Evolutionary conservation across 2,797 vertebrate genomes (phyloP), one percentile per base, ranked within the genome.

Genomic region (Paramormyrops hopkinsi): DNA sequence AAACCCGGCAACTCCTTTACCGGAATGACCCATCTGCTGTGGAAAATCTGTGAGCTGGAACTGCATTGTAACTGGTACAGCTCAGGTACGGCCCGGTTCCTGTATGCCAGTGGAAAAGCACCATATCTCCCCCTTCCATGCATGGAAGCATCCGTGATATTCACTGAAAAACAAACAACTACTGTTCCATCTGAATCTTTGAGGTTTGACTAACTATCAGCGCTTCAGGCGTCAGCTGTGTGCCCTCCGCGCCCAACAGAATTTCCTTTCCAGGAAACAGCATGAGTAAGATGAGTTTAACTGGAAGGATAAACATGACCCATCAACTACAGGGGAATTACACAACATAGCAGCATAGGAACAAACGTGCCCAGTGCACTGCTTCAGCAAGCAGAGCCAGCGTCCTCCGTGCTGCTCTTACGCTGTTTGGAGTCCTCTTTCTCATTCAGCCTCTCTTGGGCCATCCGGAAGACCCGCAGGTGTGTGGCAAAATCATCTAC

Each of bases 401-500:
- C 14, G 1, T 14, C 22, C 4, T 65, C 29, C 1, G 3, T 50
- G 19, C 48, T 1, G 29, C 37, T 0, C 86, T 90, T 96, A 99
- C 98, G 97, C 96, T 97, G 97, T 92, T 97, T 97, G 86, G 96
- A 95, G 93, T 98, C 98, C 17, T 99, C 98, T 91, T 96, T 96
- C 91, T 99, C 98, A 19, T 95, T 94, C 91, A 98, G 96, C 92
- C 96, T 97, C 94, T 99, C 98, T 92, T 99, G 99, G 93, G 98
- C 97, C 97, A 99, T 99, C 94, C 98, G 97, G 92, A 99, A 99
- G 93, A 99, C 97, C 93, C 98, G 96, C 92, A 99, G 97, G 94
- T 99, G 99, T 90, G 99, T 99, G 92, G 98, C 98, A 93, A 99
- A 99, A 93, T 99, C 98, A 92, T 99, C 98, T 93, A 99, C 98